These are phyloP conservation scores for Hestina assimilis DNA, from an alignment of 1,140 invertebrate genomes.

Conservation along the genomic window DNA sequence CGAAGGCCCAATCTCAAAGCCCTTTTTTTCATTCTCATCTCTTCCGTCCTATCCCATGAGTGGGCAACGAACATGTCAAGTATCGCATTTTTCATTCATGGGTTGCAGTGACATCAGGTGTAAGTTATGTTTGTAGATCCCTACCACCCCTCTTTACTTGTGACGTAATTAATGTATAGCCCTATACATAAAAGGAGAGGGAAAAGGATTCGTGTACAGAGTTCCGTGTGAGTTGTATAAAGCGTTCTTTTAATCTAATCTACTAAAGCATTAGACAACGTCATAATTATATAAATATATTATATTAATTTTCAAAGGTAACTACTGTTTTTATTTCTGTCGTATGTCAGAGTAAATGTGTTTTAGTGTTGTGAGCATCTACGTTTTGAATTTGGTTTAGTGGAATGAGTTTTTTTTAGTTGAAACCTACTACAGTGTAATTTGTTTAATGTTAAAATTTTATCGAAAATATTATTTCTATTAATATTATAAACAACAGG, in stretches of 20 bases:
- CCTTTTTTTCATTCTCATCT: too few species aligned
- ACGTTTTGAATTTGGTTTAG: neutral
- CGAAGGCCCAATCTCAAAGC: too few species aligned
- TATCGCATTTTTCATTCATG: too few species aligned
- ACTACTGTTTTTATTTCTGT: conserved; percentile 19
- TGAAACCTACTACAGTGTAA: neutral
- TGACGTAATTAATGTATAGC: too few species aligned
- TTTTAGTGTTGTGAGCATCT: conserved; percentile 19
- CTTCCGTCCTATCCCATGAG: too few species aligned
- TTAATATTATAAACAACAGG: too few species aligned
- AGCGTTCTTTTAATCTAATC: conserved; percentile 17
- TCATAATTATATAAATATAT: conserved; percentile 6
- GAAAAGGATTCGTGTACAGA: neutral
- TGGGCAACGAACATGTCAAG: too few species aligned
- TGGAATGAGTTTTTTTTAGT: neutral
- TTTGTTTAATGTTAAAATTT: too few species aligned
- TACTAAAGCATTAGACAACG: conserved; percentile 19
- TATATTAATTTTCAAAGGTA: neutral
- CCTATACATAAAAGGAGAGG: neutral
- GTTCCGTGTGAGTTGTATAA: conserved; percentile 19
- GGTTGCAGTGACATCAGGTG: too few species aligned
- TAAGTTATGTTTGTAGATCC: too few species aligned
- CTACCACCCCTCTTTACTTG: too few species aligned
- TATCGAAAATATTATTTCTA: too few species aligned
- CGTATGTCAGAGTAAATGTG: conserved; percentile 15